Evolutionary conservation across 2,113 vertebrate genomes (phyloP).

Genomic region (Plotosus lineatus): DNA sequence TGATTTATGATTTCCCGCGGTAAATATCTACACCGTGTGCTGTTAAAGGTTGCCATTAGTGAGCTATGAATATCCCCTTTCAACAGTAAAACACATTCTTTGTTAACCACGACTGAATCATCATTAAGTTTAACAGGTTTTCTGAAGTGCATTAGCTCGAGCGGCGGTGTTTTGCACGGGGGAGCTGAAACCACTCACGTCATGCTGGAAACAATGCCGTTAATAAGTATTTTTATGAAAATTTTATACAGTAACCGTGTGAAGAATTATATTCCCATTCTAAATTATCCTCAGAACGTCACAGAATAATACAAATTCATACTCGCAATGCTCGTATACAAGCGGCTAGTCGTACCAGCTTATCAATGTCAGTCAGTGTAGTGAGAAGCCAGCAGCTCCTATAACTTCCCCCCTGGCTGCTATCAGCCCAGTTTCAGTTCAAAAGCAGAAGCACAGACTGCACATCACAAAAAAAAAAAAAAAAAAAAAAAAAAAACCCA

Average conservation of each 20-base stretch:
- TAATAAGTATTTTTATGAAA: constrained; percentile 30
- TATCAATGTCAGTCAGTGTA: constrained; percentile 63
- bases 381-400: constrained; percentile 50
- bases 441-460: constrained; percentile 63
- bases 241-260: background rate
- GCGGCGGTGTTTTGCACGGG: constrained; percentile 25
- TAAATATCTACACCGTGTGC: constrained; percentile 37
- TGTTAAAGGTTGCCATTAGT: constrained; percentile 47
- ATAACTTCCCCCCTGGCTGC: constrained; percentile 50
- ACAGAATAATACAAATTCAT: background rate
- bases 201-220: constrained; percentile 23
- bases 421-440: constrained; percentile 59
- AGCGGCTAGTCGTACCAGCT: constrained; percentile 56
- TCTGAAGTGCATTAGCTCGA: constrained; percentile 42
- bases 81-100: constrained; percentile 53
- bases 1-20: constrained; percentile 44
- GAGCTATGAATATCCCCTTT: constrained; percentile 38
- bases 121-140: constrained; percentile 52
- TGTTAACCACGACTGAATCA: constrained; percentile 46
- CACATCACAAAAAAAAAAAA: constrained; percentile 54
- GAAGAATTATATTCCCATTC: background rate
- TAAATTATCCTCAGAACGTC: background rate
- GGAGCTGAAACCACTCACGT: constrained; percentile 30
- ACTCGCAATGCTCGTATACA: constrained; percentile 50
- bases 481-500: constrained; percentile 68